Evolutionary conservation across 2,888 invertebrate species (phyloP), one percentile per base, ranked within the genome.

Genomic region (Cosmopolites sordidus): DNA sequence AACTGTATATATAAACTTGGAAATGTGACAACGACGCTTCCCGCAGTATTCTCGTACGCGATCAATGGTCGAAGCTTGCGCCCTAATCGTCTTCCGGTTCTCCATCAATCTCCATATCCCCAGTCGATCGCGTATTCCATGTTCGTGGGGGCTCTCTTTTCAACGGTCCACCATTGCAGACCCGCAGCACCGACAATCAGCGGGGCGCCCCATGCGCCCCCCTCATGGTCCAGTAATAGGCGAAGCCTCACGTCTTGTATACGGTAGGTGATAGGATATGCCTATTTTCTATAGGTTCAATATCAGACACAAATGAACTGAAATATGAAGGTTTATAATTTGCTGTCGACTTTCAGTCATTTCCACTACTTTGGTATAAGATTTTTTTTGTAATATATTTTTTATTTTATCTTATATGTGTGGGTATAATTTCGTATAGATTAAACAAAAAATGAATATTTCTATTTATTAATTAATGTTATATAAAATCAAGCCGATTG

Each of bases 161-260:
- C 33, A 46, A 37, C 27, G 40, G 43, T 27, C 48, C 49, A 58
- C 54, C 58, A 58, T 58, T 58, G 56, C 58, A 58, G 53, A 51
- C 50, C 58, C 53, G 46, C 53, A 52, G 58, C 49, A 15, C 16
- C 9, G 44, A 18, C 51, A 29, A 17, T 37, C 43, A 14, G 33
- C 39, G 58, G 58, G 58, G 58, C 58, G 58, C 58, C 58, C 43
- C 48, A 58, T 58, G 58, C 58, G 58, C 56, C 58, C 58, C 58
- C 53, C 52, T 29, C 48, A 46, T 17, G 41, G 27, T 39, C 41
- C 41, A 16, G 43, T 16, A 49, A 30, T 38, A 46, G 58, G 49
- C 53, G 38, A 16, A 52, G 54, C 44, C 57, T 53, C 48, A 46
- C 29, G 44, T 43, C 50, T 51, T 40, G 43, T 53, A 51, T 51